Conservation (phyloP, 2,113 vertebrate genomes). For the Heterochromis multidens region DNA sequence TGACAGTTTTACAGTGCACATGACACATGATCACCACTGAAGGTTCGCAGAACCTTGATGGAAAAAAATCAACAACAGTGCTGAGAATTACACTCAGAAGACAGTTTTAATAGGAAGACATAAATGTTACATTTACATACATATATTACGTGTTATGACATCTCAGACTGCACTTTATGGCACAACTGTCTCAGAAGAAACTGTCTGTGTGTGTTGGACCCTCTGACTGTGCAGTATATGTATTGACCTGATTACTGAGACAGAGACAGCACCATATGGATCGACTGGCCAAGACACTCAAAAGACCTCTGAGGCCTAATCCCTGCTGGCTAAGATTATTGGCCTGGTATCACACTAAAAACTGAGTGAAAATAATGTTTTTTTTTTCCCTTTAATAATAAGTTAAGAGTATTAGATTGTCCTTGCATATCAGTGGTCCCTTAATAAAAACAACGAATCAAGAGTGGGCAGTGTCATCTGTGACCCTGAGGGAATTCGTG, state of each 20-base stretch:
- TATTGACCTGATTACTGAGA: conserved; percentile 67
- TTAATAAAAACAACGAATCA: background rate
- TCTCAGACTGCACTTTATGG: conserved; percentile 35
- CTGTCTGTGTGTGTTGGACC: conserved; percentile 28
- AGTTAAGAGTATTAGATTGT: conserved; percentile 52
- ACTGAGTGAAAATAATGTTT: conserved; percentile 2
- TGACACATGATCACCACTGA: conserved; percentile 56
- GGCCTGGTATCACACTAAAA: conserved; percentile 27
- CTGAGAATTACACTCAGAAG: conserved; percentile 38
- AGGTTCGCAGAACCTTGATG: conserved; percentile 54
- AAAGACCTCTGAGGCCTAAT: conserved; percentile 45
- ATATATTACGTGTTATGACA: conserved; percentile 26
- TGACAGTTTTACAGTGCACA: conserved; percentile 65
- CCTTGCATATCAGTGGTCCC: conserved; percentile 56
- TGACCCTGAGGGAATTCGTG: conserved; percentile 48
- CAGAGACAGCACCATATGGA: conserved; percentile 59
- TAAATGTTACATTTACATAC: conserved; percentile 42
- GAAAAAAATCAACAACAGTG: conserved; percentile 53
- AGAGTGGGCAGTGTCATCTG: conserved; percentile 26
- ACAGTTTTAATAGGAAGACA: conserved; percentile 53
- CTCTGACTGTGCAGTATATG: conserved; percentile 26
- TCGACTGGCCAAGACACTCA: conserved; percentile 31
- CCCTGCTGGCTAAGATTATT: conserved; percentile 46
- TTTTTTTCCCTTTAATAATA: background rate
- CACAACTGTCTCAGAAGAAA: background rate